Percentiles rank a stretch among this genome's conserved stretches.
Evolutionary conservation across 2,888 invertebrate genomes (phyloP).

Genomic region (Tryphoninae sp.): DNA sequence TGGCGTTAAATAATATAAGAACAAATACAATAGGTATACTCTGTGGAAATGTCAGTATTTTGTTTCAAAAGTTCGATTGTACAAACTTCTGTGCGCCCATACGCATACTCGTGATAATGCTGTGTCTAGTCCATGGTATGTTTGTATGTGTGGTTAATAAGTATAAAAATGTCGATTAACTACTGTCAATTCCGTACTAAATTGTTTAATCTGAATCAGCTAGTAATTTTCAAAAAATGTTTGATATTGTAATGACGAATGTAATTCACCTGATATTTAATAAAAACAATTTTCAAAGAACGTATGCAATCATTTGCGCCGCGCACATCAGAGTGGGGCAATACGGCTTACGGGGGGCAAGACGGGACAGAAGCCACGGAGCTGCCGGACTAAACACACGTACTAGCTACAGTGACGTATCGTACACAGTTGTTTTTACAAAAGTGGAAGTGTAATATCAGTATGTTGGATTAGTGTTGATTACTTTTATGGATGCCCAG

Average conservation of each 20-base stretch:
- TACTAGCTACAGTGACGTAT: slow-evolving; percentile 54
- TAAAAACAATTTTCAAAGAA: slow-evolving; percentile 28
- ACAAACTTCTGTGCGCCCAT: background rate
- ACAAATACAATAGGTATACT: background rate
- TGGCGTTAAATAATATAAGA: background rate
- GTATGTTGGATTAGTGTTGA: background rate
- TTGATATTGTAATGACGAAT: slow-evolving; percentile 38
- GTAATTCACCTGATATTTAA: slow-evolving; percentile 40
- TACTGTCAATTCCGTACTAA: background rate
- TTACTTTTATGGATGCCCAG: background rate
- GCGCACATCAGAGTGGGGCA: slow-evolving; percentile 62
- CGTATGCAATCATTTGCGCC: slow-evolving; percentile 28
- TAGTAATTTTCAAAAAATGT: slow-evolving; percentile 4
- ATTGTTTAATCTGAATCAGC: background rate
- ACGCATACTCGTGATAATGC: background rate
- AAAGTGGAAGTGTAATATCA: slow-evolving; percentile 25
- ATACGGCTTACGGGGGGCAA: slow-evolving; percentile 62
- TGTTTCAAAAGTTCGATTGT: slow-evolving; percentile 6
- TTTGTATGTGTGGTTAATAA: background rate
- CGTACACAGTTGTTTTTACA: slow-evolving; percentile 22
- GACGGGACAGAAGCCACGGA: slow-evolving; percentile 62
- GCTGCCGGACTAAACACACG: slow-evolving; percentile 37
- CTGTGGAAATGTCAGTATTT: background rate
- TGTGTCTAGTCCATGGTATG: background rate
- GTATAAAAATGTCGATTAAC: background rate